Evolutionary conservation across 2,888 invertebrate genomes (phyloP).

Genomic region (Drosophila barbarae): DNA sequence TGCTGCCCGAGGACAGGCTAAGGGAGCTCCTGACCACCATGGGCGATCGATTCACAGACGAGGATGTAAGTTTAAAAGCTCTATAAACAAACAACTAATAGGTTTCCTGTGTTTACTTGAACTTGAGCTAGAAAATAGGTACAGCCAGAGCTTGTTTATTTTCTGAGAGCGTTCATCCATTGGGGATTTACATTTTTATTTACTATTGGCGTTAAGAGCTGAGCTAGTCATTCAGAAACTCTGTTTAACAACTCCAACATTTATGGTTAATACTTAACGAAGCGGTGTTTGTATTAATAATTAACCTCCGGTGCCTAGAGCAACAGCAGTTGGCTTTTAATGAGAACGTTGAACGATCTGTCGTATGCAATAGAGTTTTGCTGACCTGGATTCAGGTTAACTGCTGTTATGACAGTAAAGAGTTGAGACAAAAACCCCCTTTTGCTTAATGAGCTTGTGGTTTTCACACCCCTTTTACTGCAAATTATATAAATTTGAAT

Average conservation of each 20-base stretch:
- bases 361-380: not conserved
- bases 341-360: conserved; percentile 6
- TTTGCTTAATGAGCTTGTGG: not conserved
- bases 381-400: conserved; percentile 1
- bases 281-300: not conserved
- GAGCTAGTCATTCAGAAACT: not conserved
- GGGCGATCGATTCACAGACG: conserved; percentile 98
- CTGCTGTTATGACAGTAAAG: not conserved
- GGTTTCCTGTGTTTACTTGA: not conserved
- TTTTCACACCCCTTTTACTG: not conserved
- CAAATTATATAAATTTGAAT: no score
- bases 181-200: not conserved
- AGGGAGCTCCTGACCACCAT: conserved; percentile 97
- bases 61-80: conserved; percentile 82
- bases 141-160: not conserved
- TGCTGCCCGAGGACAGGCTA: conserved; percentile 95
- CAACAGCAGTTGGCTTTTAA: not conserved
- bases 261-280: not conserved
- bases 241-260: not conserved
- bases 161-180: not conserved
- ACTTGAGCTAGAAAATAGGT: conserved; percentile 2
- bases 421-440: not conserved
- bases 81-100: not conserved
- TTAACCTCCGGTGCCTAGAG: not conserved
- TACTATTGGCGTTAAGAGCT: not conserved